Base-by-base conservation (phyloP, 2,113 vertebrate genomes). In the Semnornis frantzii region DNA sequence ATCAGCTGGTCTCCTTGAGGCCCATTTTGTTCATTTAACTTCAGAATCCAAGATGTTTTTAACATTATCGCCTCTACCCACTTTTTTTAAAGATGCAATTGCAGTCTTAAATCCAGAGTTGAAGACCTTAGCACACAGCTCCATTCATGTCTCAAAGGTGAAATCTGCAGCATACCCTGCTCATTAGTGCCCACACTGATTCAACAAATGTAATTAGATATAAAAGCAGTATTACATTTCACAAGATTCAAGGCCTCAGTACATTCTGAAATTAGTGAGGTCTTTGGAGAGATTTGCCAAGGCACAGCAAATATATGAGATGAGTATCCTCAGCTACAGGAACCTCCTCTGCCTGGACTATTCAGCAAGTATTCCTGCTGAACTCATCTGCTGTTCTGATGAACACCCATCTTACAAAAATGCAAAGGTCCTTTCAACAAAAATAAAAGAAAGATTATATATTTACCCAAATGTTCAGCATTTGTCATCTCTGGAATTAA, bases 281-380 rank as follows among this genome's bases (percentile, higher is more conserved):
- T 42, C 37, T 60, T 9, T 84, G 70, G 44, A 78, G 39, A 55
- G 8, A 58, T 57, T 59, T 87, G 90, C 82, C 71, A 88, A 81
- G 46, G 54, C 73, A 48, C 33, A 77, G 42, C 65, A 76, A 88
- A 21, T 37, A 52, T 13, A 66, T 18, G 57, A 90, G 30, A 83
- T 87, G 44, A 72, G 66, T 11, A 30, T 55, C 25, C 73, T 85
- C 62, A 82, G 5, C 75, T 50, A 11, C 5, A 93, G 62, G 62
- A 88, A 46, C 30, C 81, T 86, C 82, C 82, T 92, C 42, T 93
- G 77, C 66, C 6, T 62, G 83, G 95, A 37, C 84, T 70, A 15
- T 75, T 86, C 88, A 87, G 70, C 78, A 84, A 76, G 11, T 82
- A 84, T 93, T 91, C 82, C 71, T 95, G 79, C 74, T 88, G 76